phyloP scores from a whole-genome alignment of 2,113 vertebrate genomes.

The Isichthys henryi region DNA sequence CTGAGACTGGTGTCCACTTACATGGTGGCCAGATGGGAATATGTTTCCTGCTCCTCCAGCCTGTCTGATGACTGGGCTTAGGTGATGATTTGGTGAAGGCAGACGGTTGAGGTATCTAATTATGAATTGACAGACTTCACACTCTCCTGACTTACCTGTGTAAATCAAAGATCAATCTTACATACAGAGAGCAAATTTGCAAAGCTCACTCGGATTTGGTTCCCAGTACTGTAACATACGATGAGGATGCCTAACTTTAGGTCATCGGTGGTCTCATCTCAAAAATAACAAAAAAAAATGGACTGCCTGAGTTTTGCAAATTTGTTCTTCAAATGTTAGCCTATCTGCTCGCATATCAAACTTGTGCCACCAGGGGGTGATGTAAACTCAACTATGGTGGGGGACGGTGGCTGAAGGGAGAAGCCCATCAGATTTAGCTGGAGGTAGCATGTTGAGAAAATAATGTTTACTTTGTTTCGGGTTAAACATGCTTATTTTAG shows the following conservation, averaged over 20 bases:
- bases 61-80: background rate
- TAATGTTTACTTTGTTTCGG: background rate
- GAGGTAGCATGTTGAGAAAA: background rate
- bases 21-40: background rate
- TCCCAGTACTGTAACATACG: background rate
- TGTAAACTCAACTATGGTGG: constrained; percentile 21
- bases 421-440: constrained; percentile 58
- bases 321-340: background rate
- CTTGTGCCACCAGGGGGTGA: constrained; percentile 30
- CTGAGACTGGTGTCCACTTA: background rate
- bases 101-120: background rate
- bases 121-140: constrained; percentile 5
- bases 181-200: background rate
- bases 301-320: background rate
- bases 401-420: constrained; percentile 60
- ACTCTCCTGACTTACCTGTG: background rate
- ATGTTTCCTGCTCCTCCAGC: background rate
- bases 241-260: background rate
- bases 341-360: constrained; percentile 7
- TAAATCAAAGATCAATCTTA: background rate
- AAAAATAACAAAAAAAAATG: background rate
- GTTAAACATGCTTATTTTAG: background rate
- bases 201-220: background rate
- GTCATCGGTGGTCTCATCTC: background rate
- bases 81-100: background rate